Conservation (phyloP, 2,113 vertebrate genomes). For the Xerus inauris region DNA sequence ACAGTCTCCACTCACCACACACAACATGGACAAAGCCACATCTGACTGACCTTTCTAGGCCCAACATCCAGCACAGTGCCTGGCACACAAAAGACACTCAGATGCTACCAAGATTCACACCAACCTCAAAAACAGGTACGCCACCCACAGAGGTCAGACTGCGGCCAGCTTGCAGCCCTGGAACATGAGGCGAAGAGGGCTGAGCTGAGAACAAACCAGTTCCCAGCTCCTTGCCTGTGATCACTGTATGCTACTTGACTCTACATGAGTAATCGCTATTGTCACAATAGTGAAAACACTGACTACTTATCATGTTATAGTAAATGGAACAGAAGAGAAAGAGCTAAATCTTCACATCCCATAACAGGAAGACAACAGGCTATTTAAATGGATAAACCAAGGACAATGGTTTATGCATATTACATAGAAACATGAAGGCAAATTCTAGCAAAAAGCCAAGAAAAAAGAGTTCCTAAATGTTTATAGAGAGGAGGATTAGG, state of each 20-base stretch:
- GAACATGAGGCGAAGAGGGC: background rate
- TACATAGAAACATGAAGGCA: background rate
- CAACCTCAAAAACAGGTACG: too few relatives aligned
- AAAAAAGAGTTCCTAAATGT: background rate
- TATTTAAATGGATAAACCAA: background rate
- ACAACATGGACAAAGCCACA: background rate
- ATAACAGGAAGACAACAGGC: background rate
- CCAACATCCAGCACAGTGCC: background rate
- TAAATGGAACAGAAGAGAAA: background rate
- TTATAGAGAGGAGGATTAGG: background rate
- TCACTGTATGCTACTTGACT: too few relatives aligned
- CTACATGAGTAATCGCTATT: background rate
- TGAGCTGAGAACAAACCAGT: background rate
- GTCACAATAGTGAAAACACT: background rate
- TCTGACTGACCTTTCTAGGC: background rate
- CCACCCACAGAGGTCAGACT: background rate
- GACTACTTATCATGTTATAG: background rate
- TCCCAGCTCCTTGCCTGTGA: background rate
- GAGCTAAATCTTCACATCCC: background rate
- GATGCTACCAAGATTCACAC: background rate
- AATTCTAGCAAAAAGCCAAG: background rate
- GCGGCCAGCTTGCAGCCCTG: background rate
- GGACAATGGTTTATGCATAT: background rate
- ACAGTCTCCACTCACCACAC: background rate
- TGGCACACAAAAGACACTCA: background rate